Evolutionary conservation across 2,888 invertebrate genomes (phyloP), one percentile per base, ranked within the genome.

Genomic region (Dyspetes luteomarginatus): DNA sequence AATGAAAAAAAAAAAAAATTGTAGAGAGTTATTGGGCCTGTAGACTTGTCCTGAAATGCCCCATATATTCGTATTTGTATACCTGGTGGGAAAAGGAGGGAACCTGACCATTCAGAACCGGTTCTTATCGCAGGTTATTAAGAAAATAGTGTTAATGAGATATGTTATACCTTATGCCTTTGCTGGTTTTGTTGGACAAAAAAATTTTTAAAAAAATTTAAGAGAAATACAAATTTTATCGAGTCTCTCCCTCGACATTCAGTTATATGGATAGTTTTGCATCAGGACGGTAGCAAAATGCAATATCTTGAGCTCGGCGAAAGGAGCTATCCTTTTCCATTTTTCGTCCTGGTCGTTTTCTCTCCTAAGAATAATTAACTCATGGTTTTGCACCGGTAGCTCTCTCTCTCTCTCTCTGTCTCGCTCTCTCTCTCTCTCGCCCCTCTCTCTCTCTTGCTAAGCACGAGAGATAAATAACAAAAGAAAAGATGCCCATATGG

Each of bases 311-410:
- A 19, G 24, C 56, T 17, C 9, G 19, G 30, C 7, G 30, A 19
- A 24, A 65, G 48, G 48, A 24, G 22, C 17, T 17, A n/a, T 19
- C 55, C 60, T 62, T 60, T 72, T 43, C 67, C 67, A 75, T 55
- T 82, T 83, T 84, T 83, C 81, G 84, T 84, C 71, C 76, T 60
- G 81, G 82, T 81, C 81, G 83, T 80, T 81, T 83, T 78, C 83
- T 79, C 78, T 58, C 71, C 48, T 41, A 80, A 72, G 85, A 85
- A 89, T 90, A 90, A 90, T 90, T 90, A 90, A 88, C 90, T 87
- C 86, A 89, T 85, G 89, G 88, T 90, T 90, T 90, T 89, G 87
- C 85, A 82, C 83, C 41, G 48, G 55, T 26, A 55, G 62, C 26
- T 50, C 30, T 65, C 30, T 45, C 26, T 68, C 19, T 67, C 45